These are phyloP conservation scores for Cetoscarus ocellatus DNA, from an alignment of 2,797 vertebrate species.

Conservation along the genomic window DNA sequence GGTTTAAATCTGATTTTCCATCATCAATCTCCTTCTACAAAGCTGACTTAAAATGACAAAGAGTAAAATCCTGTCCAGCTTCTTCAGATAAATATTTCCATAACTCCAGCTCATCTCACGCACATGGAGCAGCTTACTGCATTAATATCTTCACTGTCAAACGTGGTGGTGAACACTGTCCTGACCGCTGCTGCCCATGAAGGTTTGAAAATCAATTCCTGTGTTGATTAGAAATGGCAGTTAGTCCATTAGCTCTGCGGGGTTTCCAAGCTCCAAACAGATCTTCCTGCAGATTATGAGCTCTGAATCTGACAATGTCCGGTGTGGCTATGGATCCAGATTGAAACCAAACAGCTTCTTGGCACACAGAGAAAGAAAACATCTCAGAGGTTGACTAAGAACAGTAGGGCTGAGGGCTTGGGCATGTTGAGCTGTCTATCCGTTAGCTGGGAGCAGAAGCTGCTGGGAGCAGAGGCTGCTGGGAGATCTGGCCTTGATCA, in stretches of 20 bases:
- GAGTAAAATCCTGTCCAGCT: neutral
- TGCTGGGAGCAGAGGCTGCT: constrained; percentile 59
- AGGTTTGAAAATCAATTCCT: constrained; percentile 60
- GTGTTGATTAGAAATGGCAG: constrained; percentile 79
- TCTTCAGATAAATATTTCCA: constrained; percentile 10
- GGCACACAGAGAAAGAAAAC: constrained; percentile 76
- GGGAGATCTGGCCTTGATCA: constrained; percentile 73
- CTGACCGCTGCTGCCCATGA: constrained; percentile 46
- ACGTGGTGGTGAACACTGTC: constrained; percentile 45
- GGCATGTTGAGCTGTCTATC: constrained; percentile 58
- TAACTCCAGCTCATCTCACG: constrained; percentile 12
- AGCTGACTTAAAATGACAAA: constrained; percentile 4
- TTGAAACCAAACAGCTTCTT: constrained; percentile 80
- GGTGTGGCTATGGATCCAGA: constrained; percentile 71
- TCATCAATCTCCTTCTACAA: constrained; percentile 18
- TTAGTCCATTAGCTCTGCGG: constrained; percentile 76
- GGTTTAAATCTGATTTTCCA: constrained; percentile 23
- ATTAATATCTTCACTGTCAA: constrained; percentile 42
- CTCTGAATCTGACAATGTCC: constrained; percentile 73
- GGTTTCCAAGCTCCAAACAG: constrained; percentile 73
- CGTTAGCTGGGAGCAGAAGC: constrained; percentile 53
- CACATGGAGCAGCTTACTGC: constrained; percentile 28
- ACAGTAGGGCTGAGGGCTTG: constrained; percentile 65
- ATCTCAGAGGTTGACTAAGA: constrained; percentile 61
- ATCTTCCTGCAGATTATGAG: constrained; percentile 73